phyloP scores from a whole-genome alignment of 1,140 invertebrate species.

The Platorchestia sp. region DNA sequence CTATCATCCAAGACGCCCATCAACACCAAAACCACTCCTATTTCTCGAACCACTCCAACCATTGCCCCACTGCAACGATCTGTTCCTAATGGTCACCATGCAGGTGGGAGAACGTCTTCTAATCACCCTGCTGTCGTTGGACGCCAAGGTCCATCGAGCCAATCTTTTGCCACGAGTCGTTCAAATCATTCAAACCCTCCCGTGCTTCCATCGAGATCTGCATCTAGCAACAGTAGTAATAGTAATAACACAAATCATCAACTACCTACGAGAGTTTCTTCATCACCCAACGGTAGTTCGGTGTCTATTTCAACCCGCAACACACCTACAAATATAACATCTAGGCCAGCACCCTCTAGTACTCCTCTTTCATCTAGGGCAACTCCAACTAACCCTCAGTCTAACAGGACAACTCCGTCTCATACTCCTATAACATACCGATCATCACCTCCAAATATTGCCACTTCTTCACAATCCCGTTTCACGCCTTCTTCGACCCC shows the following conservation, averaged over 20 bases:
- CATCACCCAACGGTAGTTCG: conserved; percentile 25
- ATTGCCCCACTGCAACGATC: conserved; percentile 47
- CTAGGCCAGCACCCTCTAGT: conserved; percentile 40
- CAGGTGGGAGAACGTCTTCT: neutral
- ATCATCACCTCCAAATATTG: conserved; percentile 48
- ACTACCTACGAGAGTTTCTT: neutral
- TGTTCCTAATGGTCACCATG: neutral
- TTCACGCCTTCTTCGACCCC: conserved; percentile 11
- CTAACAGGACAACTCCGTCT: conserved; percentile 5
- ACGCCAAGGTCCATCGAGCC: neutral
- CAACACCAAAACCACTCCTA: conserved; percentile 55
- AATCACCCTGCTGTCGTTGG: neutral
- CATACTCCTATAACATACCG: conserved; percentile 22
- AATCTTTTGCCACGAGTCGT: neutral
- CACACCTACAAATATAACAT: conserved; percentile 22
- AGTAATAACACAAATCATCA: conserved; percentile 9
- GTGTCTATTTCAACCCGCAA: neutral
- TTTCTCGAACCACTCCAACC: conserved; percentile 58
- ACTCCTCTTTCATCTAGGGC: conserved; percentile 36
- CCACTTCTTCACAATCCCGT: conserved; percentile 55
- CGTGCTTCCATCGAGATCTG: neutral
- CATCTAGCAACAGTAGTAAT: neutral
- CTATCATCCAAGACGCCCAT: conserved; percentile 32
- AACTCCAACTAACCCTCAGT: conserved; percentile 36
- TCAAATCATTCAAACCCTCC: conserved; percentile 32